Percentiles rank a stretch among this genome's conserved stretches.
These are phyloP conservation scores for Tetrao urogallus DNA, from an alignment of 2,113 vertebrate genomes.

Conservation along the genomic window DNA sequence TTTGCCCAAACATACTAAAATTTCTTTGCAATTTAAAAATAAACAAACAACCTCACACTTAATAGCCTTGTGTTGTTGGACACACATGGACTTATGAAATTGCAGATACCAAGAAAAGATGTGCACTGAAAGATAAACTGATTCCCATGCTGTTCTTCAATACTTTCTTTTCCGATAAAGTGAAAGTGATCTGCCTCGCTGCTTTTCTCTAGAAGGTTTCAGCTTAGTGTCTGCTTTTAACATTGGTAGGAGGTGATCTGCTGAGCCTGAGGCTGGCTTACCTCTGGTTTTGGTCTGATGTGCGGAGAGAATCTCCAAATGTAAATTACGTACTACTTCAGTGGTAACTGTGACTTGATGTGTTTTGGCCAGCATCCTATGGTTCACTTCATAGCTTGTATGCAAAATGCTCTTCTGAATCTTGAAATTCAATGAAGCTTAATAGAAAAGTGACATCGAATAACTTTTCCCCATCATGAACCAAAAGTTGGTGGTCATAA, in stretches of 20 bases:
- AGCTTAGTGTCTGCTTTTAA: background rate
- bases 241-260: background rate
- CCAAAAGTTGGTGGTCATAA: background rate
- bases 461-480: background rate
- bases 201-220: background rate
- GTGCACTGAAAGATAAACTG: background rate
- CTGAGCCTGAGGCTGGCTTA: background rate
- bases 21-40: background rate
- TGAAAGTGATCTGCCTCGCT: background rate
- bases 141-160: background rate
- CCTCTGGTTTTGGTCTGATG: background rate
- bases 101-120: background rate
- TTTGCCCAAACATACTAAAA: background rate
- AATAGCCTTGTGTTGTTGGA: background rate
- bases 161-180: too few species aligned
- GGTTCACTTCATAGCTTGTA: background rate
- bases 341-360: background rate
- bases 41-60: too few species aligned
- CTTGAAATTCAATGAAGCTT: background rate
- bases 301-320: background rate
- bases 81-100: accelerated
- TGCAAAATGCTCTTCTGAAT: background rate
- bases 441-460: background rate
- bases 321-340: background rate
- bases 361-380: background rate